Conservation (phyloP, 2,888 invertebrate species). For the Lasioglossum villosulum region DNA sequence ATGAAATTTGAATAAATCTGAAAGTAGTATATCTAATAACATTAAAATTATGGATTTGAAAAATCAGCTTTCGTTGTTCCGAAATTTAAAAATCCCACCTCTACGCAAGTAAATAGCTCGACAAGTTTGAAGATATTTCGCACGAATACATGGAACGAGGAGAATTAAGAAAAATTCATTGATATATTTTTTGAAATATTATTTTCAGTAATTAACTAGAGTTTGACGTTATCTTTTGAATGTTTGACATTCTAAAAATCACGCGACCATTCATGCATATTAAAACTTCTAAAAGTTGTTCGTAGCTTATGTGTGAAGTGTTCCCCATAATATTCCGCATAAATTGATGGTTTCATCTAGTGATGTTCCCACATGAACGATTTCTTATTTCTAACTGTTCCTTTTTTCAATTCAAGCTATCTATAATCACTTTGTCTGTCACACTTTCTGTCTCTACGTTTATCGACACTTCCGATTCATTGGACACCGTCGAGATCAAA, state of each 20-base stretch:
- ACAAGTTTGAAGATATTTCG: background rate
- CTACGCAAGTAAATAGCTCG: too few relatives aligned
- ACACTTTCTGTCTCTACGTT: conserved; percentile 21
- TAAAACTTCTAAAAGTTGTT: background rate
- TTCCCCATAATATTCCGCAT: background rate
- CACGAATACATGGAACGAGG: background rate
- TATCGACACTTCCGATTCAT: conserved; percentile 47
- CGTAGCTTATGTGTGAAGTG: background rate
- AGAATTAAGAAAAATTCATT: background rate
- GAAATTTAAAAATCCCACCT: background rate
- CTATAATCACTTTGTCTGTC: background rate
- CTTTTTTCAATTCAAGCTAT: background rate
- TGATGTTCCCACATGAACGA: background rate
- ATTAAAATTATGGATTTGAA: background rate
- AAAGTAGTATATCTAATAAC: background rate
- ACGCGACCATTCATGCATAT: background rate
- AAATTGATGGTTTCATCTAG: conserved; percentile 16
- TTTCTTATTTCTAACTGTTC: conserved; percentile 25
- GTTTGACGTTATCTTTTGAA: background rate
- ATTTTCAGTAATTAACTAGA: background rate
- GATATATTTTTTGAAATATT: background rate
- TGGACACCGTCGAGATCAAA: conserved; percentile 32
- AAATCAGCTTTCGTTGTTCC: background rate
- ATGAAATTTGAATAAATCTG: background rate
- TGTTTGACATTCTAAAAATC: background rate